A percentile compares a stretch with the other conserved stretches of the same genome.
These are phyloP conservation scores for Premnoplex brunnescens DNA, from an alignment of 2,797 vertebrate species.

Conservation along the genomic window DNA sequence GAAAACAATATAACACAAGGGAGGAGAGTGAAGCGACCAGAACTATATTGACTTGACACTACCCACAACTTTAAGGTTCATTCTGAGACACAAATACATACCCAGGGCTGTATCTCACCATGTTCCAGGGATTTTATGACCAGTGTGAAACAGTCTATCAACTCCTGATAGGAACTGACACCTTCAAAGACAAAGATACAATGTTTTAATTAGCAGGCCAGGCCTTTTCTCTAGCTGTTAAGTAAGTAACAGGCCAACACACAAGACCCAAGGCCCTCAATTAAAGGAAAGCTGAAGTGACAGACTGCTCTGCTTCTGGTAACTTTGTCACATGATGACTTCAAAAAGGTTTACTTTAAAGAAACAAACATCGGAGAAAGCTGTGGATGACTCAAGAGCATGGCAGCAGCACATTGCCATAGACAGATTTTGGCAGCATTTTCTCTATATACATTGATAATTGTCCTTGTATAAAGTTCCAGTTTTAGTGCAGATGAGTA, in stretches of 20 bases:
- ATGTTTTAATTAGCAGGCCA: not conserved
- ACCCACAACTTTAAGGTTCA: not conserved
- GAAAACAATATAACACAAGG: not conserved
- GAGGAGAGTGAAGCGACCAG: not conserved
- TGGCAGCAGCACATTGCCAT: not conserved
- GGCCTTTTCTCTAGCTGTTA: not conserved
- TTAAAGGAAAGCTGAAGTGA: not conserved
- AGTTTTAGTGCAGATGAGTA: not conserved
- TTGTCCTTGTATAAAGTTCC: not conserved
- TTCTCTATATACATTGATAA: not conserved
- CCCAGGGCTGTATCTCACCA: constrained; percentile 92
- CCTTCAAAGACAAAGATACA: constrained; percentile 72
- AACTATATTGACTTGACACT: not conserved
- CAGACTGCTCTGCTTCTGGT: not conserved
- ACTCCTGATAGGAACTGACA: constrained; percentile 89
- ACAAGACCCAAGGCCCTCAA: not conserved
- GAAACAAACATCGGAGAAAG: not conserved
- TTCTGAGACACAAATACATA: constrained; percentile 65
- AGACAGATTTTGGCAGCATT: not conserved
- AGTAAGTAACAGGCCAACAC: not conserved
- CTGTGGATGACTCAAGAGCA: not conserved
- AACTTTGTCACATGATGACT: not conserved
- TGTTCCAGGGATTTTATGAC: constrained; percentile 83
- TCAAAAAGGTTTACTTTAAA: not conserved
- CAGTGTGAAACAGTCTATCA: constrained; percentile 85